Evolutionary conservation across 2,797 vertebrate genomes (phyloP).

Genomic region (Platalea minor): DNA sequence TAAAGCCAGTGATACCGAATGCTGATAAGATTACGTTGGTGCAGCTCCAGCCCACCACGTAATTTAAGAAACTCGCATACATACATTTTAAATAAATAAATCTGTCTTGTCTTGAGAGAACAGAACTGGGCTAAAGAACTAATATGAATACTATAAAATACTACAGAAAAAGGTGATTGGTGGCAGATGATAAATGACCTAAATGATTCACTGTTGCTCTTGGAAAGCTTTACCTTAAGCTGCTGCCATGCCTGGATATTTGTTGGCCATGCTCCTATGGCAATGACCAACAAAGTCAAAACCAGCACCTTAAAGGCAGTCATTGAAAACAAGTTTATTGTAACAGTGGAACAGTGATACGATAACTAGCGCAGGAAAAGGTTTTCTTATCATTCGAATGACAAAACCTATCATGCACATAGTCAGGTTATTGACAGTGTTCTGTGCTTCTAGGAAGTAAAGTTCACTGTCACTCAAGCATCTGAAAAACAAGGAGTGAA

Average conservation of each 20-base stretch:
- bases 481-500: neutral
- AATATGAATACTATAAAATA: neutral
- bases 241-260: neutral
- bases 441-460: neutral
- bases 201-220: neutral
- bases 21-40: neutral
- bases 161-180: neutral
- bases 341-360: neutral
- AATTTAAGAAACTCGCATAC: neutral
- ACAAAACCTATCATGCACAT: neutral
- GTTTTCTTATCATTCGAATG: neutral
- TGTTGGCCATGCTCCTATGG: neutral
- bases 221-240: neutral
- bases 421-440: neutral
- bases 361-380: neutral
- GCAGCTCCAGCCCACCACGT: neutral
- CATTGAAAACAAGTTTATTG: neutral
- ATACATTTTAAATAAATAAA: neutral
- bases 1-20: neutral
- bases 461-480: neutral
- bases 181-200: neutral
- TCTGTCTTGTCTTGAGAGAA: neutral
- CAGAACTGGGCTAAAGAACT: neutral
- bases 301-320: neutral
- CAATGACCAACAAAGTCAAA: neutral